Conservation (phyloP, 2,113 vertebrate species). For the Chaetura pelagica region DNA sequence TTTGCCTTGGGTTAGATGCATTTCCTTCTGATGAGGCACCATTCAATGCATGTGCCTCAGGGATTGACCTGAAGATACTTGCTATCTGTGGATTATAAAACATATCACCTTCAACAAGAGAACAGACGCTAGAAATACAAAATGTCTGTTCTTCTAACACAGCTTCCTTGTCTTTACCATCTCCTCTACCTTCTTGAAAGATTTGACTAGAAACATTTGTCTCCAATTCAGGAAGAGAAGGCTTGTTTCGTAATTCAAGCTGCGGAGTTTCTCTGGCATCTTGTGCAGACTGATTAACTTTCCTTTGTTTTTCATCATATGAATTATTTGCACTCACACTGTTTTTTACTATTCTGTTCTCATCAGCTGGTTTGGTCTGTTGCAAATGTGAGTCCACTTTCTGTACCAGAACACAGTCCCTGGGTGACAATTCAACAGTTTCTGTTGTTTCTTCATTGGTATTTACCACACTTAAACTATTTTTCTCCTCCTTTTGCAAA, state of each 20-base stretch:
- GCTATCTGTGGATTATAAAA: constrained; percentile 81
- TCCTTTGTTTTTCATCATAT: not conserved
- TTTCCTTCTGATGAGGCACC: not conserved
- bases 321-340: not conserved
- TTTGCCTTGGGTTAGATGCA: not conserved
- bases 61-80: constrained; percentile 68
- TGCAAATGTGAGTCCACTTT: not conserved
- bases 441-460: not conserved
- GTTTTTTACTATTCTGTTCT: not conserved
- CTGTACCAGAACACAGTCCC: not conserved
- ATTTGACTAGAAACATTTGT: not conserved
- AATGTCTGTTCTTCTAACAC: constrained; percentile 26
- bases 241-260: not conserved
- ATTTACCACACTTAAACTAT: not conserved
- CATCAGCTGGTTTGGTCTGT: not conserved
- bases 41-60: not conserved
- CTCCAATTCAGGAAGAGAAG: not conserved
- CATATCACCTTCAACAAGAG: constrained; percentile 77
- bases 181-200: not conserved
- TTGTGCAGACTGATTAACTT: not conserved
- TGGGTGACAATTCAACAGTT: not conserved
- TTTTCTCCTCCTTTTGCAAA: constrained; percentile 17
- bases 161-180: not conserved
- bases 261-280: not conserved
- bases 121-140: constrained; percentile 78